Conservation (phyloP, 2,113 vertebrate genomes). For the Bucco capensis region DNA sequence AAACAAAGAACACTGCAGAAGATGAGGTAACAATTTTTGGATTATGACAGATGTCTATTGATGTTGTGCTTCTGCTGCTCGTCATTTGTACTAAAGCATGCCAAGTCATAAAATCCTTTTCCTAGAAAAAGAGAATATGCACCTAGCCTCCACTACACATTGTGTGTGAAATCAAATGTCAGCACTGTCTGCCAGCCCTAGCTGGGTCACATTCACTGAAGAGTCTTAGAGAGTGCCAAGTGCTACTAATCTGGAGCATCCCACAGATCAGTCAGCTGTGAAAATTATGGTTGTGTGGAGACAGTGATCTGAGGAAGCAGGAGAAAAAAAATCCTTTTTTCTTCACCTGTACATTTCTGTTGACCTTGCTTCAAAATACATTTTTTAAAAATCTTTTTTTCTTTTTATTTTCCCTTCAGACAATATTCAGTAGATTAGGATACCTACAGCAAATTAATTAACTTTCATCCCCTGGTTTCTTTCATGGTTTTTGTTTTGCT, state of each 20-base stretch:
- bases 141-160: neutral
- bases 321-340: neutral
- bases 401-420: neutral
- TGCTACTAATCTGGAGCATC: neutral
- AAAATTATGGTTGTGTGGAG: neutral
- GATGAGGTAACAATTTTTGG: neutral
- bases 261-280: neutral
- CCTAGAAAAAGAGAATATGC: neutral
- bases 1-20: neutral
- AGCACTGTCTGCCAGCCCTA: neutral
- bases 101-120: neutral
- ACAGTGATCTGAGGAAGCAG: neutral
- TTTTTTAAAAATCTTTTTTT: neutral
- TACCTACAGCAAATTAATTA: neutral
- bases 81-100: neutral
- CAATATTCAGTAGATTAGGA: neutral
- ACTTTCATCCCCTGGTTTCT: neutral
- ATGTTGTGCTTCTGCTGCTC: neutral
- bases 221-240: neutral
- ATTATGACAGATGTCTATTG: conserved; percentile 17
- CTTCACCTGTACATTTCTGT: neutral
- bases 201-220: neutral
- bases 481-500: neutral
- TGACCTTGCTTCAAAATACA: neutral
- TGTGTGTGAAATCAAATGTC: neutral